Percentiles rank a stretch among this genome's conserved stretches.
These are phyloP conservation scores for Drepana arcuata DNA, from an alignment of 1,140 invertebrate genomes.

Conservation along the genomic window DNA sequence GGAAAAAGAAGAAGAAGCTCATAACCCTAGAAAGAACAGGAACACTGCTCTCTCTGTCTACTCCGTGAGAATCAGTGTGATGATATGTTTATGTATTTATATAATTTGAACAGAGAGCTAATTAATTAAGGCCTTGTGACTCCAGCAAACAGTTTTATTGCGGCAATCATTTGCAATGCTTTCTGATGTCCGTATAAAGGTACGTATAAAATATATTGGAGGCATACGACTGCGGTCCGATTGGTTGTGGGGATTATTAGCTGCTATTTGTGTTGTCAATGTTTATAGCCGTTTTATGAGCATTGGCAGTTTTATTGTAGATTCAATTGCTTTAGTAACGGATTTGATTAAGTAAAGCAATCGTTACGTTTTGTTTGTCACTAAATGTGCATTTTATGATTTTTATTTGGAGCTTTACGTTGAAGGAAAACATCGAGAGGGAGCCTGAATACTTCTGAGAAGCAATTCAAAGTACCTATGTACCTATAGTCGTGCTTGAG, in stretches of 20 bases:
- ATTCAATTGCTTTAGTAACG: conserved; percentile 48
- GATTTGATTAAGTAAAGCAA: conserved; percentile 58
- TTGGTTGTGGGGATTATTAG: conserved; percentile 57
- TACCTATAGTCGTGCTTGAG: too few species aligned
- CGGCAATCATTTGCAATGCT: conserved; percentile 37
- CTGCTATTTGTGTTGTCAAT: conserved; percentile 61
- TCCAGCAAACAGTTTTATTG: conserved; percentile 57
- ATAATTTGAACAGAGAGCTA: conserved; percentile 5
- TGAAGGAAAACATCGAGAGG: too few species aligned
- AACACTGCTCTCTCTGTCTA: too few species aligned
- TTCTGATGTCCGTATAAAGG: conserved; percentile 38
- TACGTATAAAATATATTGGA: conserved; percentile 47
- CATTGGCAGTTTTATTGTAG: conserved; percentile 49
- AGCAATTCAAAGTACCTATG: too few species aligned
- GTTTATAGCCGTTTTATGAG: conserved; percentile 59
- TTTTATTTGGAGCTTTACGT: too few species aligned
- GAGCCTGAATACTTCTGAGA: too few species aligned
- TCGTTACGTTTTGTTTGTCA: conserved; percentile 41
- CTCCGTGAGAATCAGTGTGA: too few species aligned
- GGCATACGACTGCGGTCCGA: conserved; percentile 26
- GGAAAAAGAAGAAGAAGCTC: too few species aligned
- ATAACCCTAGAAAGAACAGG: too few species aligned
- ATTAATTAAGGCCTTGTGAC: conserved; percentile 41
- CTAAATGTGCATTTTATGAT: conserved; percentile 17
- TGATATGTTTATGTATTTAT: too few species aligned